A percentile compares a stretch with the other conserved stretches of the same genome.
phyloP scores from a whole-genome alignment of 1,140 invertebrate genomes.

The Zaprionus lachaisei region DNA sequence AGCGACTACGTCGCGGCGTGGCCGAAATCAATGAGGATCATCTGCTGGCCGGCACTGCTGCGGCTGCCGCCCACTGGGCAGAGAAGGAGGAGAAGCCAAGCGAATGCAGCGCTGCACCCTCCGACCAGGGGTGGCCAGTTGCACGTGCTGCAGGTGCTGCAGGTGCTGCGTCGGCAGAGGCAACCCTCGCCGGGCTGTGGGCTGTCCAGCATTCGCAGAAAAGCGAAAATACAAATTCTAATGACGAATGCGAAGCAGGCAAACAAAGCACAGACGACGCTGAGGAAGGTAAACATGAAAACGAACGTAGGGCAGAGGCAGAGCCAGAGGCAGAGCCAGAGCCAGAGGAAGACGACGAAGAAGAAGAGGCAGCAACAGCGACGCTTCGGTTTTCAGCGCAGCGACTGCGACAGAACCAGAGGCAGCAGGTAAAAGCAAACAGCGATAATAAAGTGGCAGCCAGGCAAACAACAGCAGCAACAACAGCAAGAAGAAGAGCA shows the following conservation, averaged over 20 bases:
- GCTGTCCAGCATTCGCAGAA: constrained; percentile 54
- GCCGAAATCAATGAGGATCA: constrained; percentile 84
- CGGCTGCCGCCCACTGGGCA: constrained; percentile 61
- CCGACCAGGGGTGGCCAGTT: neutral
- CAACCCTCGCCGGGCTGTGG: constrained; percentile 26
- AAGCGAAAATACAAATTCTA: constrained; percentile 68
- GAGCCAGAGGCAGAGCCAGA: constrained; percentile 16
- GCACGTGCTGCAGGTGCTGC: constrained; percentile 17
- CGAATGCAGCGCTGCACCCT: constrained; percentile 45
- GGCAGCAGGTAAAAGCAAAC: constrained; percentile 67
- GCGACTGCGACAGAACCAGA: constrained; percentile 31
- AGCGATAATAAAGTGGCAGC: constrained; percentile 60
- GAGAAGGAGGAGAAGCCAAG: constrained; percentile 56
- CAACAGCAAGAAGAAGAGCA: neutral
- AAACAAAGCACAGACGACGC: constrained; percentile 33
- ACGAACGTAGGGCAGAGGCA: constrained; percentile 22
- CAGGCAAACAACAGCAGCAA: constrained; percentile 38
- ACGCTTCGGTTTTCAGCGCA: constrained; percentile 55
- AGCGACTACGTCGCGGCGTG: constrained; percentile 74
- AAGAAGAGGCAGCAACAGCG: constrained; percentile 27
- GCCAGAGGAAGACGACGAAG: constrained; percentile 17
- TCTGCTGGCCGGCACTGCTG: constrained; percentile 52
- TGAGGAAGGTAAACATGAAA: constrained; percentile 51
- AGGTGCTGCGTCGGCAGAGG: neutral
- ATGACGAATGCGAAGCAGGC: constrained; percentile 61